phyloP scores from a whole-genome alignment of 2,113 vertebrate species.

The Cisticola juncidis region DNA sequence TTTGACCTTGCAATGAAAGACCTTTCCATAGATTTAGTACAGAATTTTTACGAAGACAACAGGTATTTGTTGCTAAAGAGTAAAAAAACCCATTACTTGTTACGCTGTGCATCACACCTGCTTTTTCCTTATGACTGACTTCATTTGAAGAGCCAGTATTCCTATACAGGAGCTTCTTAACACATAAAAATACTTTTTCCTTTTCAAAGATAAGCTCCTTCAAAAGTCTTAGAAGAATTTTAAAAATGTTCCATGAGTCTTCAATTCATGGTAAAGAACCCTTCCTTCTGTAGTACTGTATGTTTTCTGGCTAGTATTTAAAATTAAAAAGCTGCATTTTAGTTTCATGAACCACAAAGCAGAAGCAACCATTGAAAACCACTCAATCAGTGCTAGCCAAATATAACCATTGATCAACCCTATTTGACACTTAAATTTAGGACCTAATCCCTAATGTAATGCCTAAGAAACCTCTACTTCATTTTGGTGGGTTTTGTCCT shows the following conservation, averaged over 20 bases:
- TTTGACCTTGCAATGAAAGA: background rate
- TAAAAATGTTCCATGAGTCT: background rate
- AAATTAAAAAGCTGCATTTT: conserved; percentile 9
- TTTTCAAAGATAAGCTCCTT: background rate
- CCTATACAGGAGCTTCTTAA: background rate
- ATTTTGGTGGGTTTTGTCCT: background rate
- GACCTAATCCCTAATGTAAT: background rate
- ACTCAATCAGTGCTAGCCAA: conserved; percentile 33
- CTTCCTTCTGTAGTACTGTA: background rate
- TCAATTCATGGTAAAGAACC: background rate
- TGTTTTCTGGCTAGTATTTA: background rate
- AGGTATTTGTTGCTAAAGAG: background rate
- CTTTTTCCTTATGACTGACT: background rate
- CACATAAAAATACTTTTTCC: background rate
- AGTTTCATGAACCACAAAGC: background rate
- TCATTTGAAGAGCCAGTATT: background rate
- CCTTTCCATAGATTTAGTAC: background rate
- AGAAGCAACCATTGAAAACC: conserved; percentile 30
- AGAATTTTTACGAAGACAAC: background rate
- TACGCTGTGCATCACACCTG: background rate
- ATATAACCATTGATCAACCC: conserved; percentile 21
- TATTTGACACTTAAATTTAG: background rate
- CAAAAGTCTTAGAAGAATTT: background rate
- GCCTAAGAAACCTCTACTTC: background rate
- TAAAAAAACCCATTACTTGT: background rate